phyloP scores from a whole-genome alignment of 2,113 vertebrate genomes.

The Psophia crepitans region DNA sequence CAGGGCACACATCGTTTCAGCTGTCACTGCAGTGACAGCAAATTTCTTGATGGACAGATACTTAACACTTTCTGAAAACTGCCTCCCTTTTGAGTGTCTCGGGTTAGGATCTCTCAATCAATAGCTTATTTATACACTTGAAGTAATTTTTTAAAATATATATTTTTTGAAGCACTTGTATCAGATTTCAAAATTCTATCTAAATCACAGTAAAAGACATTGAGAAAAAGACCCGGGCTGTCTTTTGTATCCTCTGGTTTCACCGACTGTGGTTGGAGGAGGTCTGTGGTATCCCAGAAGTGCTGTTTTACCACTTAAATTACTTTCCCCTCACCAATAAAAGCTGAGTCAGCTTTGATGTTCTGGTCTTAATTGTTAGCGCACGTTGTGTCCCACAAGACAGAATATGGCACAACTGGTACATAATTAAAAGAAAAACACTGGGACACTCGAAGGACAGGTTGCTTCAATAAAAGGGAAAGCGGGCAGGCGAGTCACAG shows the following conservation, averaged over 20 bases:
- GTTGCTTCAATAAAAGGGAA: neutral
- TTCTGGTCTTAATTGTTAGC: constrained; percentile 37
- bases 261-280: neutral
- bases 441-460: neutral
- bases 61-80: neutral
- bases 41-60: neutral
- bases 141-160: neutral
- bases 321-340: neutral
- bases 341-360: constrained; percentile 35
- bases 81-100: neutral
- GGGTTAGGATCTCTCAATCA: neutral
- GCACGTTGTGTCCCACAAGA: neutral
- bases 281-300: neutral
- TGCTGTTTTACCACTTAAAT: neutral
- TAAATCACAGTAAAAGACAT: neutral
- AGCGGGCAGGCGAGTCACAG: neutral
- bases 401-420: neutral
- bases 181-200: neutral
- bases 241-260: neutral
- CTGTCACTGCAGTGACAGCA: neutral
- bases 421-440: constrained; percentile 20
- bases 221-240: neutral
- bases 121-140: neutral
- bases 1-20: neutral
- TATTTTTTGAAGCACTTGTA: neutral